These are phyloP conservation scores for Myotis davidii DNA, from an alignment of 2,113 vertebrate genomes.

Conservation along the genomic window DNA sequence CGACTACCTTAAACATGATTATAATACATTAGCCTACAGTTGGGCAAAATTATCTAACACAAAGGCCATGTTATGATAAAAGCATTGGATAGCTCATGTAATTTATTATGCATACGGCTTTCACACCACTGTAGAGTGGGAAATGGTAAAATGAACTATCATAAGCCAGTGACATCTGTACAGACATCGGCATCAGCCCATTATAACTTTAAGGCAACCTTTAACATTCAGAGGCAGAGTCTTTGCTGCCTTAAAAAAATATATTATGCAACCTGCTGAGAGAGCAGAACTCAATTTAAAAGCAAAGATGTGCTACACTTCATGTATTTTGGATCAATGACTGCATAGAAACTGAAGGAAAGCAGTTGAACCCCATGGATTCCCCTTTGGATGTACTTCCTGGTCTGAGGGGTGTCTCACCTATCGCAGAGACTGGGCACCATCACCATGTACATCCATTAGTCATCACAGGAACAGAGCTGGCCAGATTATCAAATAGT, in stretches of 20 bases:
- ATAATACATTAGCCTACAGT: neutral
- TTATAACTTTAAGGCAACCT: neutral
- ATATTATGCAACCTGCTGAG: constrained; percentile 2
- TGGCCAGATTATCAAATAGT: neutral
- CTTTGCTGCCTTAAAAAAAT: neutral
- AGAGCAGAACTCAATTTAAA: neutral
- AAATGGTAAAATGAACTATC: neutral
- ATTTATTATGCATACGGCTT: neutral
- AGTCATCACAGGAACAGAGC: neutral
- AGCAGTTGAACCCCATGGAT: neutral
- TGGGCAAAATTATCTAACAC: neutral
- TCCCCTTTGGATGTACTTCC: neutral
- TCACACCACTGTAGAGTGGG: neutral
- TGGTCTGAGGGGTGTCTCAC: neutral
- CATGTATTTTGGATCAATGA: too few relatives aligned
- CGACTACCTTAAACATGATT: neutral
- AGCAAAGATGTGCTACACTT: neutral
- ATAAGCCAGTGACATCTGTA: neutral
- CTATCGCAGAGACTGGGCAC: neutral
- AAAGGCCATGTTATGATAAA: neutral
- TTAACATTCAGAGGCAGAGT: neutral
- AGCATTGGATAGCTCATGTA: neutral
- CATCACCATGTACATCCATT: neutral
- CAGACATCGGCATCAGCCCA: neutral
- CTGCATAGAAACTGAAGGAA: constrained; percentile 6